Base-by-base conservation (phyloP, 2,888 invertebrate genomes). In the Poecilobothrus nobilitatus region DNA sequence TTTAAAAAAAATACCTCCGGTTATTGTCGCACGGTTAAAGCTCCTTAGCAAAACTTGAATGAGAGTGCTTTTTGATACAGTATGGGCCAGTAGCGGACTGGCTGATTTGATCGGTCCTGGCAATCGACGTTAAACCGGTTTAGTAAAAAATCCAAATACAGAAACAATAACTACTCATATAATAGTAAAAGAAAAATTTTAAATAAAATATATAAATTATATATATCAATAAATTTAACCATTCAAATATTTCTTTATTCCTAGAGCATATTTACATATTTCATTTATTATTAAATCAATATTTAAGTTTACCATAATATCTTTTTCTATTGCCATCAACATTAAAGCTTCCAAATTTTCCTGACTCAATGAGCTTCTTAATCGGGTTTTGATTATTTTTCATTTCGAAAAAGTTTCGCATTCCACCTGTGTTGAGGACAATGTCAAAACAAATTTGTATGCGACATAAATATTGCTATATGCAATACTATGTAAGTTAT, bases 391-490 rank as follows among this genome's bases (percentile, higher is more conserved):
- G 5, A 27, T 27, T 27, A 27, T 27, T 27, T 27, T 27, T 27
- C 2, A 27, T 27, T 27, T 63, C 27, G 63, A 63, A 63, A 63
- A 63, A 63, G 22, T 63, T 63, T 63, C 63, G 15, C 63, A 63
- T 63, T 63, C 63, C 15, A 63, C 63, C 63, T 63, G 63, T 27
- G 63, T 63, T 63, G 63, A 63, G 63, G 63, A 63, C 63, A 63
- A 63, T 63, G 63, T 63, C 63, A 63, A 63, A 63, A 63, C 63
- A 63, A 63, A 63, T 63, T 63, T 63, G 63, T 63, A 63, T 63
- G 63, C 63, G 21, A 63, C 63, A 63, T 63, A 63, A 63, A 63
- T 63, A 63, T 63, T 63, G 63, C 63, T 63, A 63, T 63, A 63
- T 63, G 63, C 63, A 22, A 63, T 63, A 63, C 27, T 63, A 27